Base-by-base conservation (phyloP, 1,140 invertebrate genomes). In the Limonius californicus region DNA sequence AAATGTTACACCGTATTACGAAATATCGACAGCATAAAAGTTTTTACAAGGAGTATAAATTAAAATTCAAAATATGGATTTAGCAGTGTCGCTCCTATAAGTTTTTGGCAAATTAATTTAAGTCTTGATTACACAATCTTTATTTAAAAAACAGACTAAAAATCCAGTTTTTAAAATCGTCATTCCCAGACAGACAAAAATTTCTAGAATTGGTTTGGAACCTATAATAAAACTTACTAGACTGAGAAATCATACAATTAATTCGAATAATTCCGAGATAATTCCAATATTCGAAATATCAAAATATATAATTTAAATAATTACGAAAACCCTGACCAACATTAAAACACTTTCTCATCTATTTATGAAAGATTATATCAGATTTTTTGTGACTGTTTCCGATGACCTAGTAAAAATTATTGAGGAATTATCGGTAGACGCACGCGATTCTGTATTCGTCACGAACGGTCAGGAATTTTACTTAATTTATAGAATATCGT, bases 291-390 rank as follows among this genome's bases (percentile, higher is more conserved):
- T 68, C 42, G 54, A 65, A 60, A 65, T 64, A 63, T 63, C 57
- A 68, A 65, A 62, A 65, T 68, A 68, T 68, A 68, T 68, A 68
- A 68, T 68, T 68, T 65, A 64, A 57, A 65, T 68, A 68, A 68
- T 68, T 47, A 65, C 55, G 19, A 3, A 50, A 32, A 47, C 59
- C 43, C 57, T 53, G 53, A 42, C 59, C 32, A 43, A 43, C 35
- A 59, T 59, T 62, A 54, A 57, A 62, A 62, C 55, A 55, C 32
- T 62, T 65, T 60, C 43, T 64, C 39, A 60, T 59, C 58, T 59
- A 55, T 57, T 57, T 45, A 45, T 55, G 55, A 47, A 61, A 42
- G 56, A 57, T 62, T 65, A 61, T 57, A 63, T 59, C 57, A 30
- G 19, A 50, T 59, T 59, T 59, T 59, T 57, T 59, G 43, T 59